Base-by-base conservation (phyloP, 2,888 invertebrate species). In the Panzeria rudis region DNA sequence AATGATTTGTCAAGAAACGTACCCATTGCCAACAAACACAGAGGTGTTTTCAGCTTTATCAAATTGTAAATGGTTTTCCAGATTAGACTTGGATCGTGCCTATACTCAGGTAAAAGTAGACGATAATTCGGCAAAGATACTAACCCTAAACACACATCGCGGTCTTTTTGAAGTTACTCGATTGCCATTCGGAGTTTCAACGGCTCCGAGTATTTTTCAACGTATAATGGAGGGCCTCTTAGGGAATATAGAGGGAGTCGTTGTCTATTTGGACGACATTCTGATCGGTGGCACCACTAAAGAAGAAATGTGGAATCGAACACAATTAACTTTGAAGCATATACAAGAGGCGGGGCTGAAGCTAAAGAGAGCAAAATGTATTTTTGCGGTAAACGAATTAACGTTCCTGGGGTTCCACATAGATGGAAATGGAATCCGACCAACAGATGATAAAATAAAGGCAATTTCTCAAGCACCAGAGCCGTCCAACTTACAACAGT, bases 131-230 rank as follows among this genome's bases (percentile, higher is more conserved):
- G 52, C 35, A 7, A 52, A 35, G 23, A 66, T 83, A 25, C 54
- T 80, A 2, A 76, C 76, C 11, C 25, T 86, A 1, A 86, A 86
- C 52, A 86, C 83, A 0, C 52, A 68, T 17, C 62, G 50, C 2
- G 76, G 76, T 0, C 56, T 84, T 64, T 80, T 77, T 29, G 59
- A 77, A 56, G 73, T 76, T 56, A 77, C 73, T 35, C 13, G 77
- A 20, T 32, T 86, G 13, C 72, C 86, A 17, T 80, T 76, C 20
- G 79, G 83, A 15, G 61, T 83, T 59, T 78, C 76, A 20, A 76
- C 59, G 0, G 82, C 86, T 5, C 72, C 82, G n/a, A 82, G 81
- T 62, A 82, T 82, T 50, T 86, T 83, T 9, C 72, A 86, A 59
- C 79, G 72, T 6, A 52, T 71, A 11, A 79, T 85, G 85, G 82